Evolutionary conservation across 2,888 invertebrate genomes (phyloP), one percentile per base, ranked within the genome.

Genomic region (Volucella zonaria): DNA sequence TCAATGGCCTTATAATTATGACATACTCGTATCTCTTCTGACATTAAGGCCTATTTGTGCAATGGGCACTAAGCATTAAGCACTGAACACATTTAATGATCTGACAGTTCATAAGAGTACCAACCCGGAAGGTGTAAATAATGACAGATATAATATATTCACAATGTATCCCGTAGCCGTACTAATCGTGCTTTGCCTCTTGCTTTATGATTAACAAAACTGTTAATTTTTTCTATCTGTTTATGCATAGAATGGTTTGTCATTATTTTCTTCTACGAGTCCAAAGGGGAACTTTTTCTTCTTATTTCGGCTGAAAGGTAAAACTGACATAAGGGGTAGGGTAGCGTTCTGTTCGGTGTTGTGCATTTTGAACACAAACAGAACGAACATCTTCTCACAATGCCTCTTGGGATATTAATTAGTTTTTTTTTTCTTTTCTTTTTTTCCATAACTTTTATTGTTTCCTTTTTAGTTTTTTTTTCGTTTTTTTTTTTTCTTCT

Each of bases 1-100:
- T 74, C 62, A 80, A 70, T 85, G 76, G 82, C 85, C 87, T 82
- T 75, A 82, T 78, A 87, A 71, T 81, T 70, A 66, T 73, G 56
- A 80, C 68, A 71, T 31, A 18, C 1, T 18, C n/a, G 1, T 18
- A 31, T 85, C 62, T 66, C 14, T 23, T 59, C 56, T 75, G 66
- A 67, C 67, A 52, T 71, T 58, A 56, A 74, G 40, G 77, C 43
- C 54, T 45, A 38, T 51, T 47, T 52, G 52, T 31, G 31, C 31
- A 31, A 31, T 31, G 31, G 31, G 31, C 51, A 61, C 47, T 10
- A 18, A 47, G 38, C 12, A 38, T 9, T 49, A 11, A 67, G 12
- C 12, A 10, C 23, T 43, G 54, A 14, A 31, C 31, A 31, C 1
- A 31, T 6, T 31, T 31, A 52, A 15, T 56, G 4, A 54, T 51